Percentiles rank a stretch among this genome's conserved stretches.
phyloP scores from a whole-genome alignment of 2,888 invertebrate genomes.

The Orthosia cruda region DNA sequence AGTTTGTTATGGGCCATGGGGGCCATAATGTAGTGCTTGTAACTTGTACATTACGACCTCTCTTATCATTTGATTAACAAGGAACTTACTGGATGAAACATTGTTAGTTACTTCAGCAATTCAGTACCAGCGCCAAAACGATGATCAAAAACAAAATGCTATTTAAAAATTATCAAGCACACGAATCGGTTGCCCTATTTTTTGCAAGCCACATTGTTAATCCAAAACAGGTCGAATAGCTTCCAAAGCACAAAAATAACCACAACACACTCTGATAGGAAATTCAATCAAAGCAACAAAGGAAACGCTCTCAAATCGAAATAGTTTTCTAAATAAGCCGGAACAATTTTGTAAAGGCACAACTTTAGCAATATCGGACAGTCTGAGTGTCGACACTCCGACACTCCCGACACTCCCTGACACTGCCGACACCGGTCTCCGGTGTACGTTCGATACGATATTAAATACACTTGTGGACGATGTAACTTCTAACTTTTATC shows the following conservation, averaged over 20 bases:
- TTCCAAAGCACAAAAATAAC: slow-evolving; percentile 30
- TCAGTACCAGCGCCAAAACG: neutral
- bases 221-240: slow-evolving; percentile 8
- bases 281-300: slow-evolving; percentile 64
- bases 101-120: neutral
- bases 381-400: slow-evolving; percentile 63
- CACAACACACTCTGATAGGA: slow-evolving; percentile 29
- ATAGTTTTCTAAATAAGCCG: slow-evolving; percentile 71
- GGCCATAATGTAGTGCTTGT: slow-evolving; percentile 27
- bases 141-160: neutral
- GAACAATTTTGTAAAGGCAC: slow-evolving; percentile 65
- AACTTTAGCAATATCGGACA: slow-evolving; percentile 76
- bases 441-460: slow-evolving; percentile 71
- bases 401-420: slow-evolving; percentile 41
- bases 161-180: neutral
- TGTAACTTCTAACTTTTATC: slow-evolving; percentile 61
- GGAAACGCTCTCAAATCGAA: slow-evolving; percentile 58
- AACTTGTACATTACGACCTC: slow-evolving; percentile 33
- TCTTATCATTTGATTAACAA: slow-evolving; percentile 41
- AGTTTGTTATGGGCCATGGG: slow-evolving; percentile 42
- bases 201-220: neutral
- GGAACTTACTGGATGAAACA: slow-evolving; percentile 8
- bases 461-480: slow-evolving; percentile 66
- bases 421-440: slow-evolving; percentile 64
- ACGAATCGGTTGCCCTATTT: neutral